Percentiles rank a stretch among this genome's conserved stretches.
These are phyloP conservation scores for Otus sunia DNA, from an alignment of 2,113 vertebrate genomes.

Conservation along the genomic window DNA sequence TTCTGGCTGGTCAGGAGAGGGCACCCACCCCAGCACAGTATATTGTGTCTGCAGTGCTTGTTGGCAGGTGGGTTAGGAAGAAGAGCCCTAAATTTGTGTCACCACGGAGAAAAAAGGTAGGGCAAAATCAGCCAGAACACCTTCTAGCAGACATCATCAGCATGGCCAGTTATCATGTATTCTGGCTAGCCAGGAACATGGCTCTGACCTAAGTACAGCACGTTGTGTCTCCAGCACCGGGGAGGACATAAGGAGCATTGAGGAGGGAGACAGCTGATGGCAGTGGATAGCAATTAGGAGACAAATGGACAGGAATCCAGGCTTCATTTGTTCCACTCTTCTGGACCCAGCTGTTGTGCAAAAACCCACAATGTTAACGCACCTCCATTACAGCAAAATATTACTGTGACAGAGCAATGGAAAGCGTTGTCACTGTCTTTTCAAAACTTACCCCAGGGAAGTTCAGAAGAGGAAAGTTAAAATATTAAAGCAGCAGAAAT, in stretches of 20 bases:
- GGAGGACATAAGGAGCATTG: not conserved
- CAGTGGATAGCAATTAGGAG: not conserved
- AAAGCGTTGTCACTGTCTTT: not conserved
- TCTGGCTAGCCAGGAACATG: not conserved
- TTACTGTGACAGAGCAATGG: not conserved
- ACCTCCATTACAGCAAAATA: not conserved
- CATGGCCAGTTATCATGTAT: accelerated
- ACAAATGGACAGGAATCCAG: not conserved
- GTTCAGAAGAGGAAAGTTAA: not conserved
- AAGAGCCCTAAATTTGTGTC: not conserved
- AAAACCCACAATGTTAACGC: not conserved
- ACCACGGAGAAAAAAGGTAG: not conserved
- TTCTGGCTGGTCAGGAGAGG: not conserved
- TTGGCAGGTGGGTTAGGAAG: not conserved
- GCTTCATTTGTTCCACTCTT: not conserved
- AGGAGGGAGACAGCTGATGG: not conserved
- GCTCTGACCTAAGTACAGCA: not conserved
- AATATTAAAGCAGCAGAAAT: not conserved
- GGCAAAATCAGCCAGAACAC: not conserved
- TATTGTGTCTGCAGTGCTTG: not conserved
- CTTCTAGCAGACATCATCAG: not conserved
- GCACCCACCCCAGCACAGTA: not conserved
- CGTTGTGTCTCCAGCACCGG: accelerated
- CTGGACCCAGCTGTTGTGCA: not conserved
- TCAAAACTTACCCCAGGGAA: not conserved